Evolutionary conservation across 2,113 vertebrate species (phyloP), one percentile per base, ranked within the genome.

Genomic region (Sylvilagus bachmani): DNA sequence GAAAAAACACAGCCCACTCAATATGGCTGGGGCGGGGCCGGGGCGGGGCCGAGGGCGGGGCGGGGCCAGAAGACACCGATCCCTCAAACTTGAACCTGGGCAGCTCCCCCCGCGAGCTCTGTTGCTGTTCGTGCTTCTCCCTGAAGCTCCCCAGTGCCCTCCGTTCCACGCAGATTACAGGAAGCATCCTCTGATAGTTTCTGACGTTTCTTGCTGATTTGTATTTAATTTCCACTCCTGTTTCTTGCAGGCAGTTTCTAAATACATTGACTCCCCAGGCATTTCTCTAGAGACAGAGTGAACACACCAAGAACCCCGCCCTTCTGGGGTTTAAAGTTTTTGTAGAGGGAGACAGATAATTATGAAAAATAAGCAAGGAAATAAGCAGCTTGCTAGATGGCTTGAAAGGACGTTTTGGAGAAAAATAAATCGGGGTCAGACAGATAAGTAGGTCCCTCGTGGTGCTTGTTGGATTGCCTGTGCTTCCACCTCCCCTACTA

Each of bases 171-270:
- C 77, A 81, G 44, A 82, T 89, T 27, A 90, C 62, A 82, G 38
- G 49, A 62, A 93, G 74, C 77, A 62, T 78, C 19, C 38, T 77
- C 55, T 31, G 44, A 55, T 89, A 82, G 64, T 89, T 89, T 88
- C 44, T 73, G 64, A 89, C 86, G 85, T 78, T n/a, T 95, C n/a
- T 38, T 64, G 6, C 92, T 87, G 36, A 87, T 55, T 96, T 90
- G 49, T 31, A 77, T 33, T 89, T 93, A 16, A 67, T 90, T 95
- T 94, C 51, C 14, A 82, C 22, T 88, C 73, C 33, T 49, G 12
- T 79, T 74, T 58, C 91, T 94, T 74, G 25, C 86, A 86, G 44
- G 55, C 27, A 53, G 7, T 53, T 91, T 79, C 79, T 92, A 83
- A 81, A 61, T 74, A 62, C 44, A 93, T 87, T 94, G 80, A 64